These are phyloP conservation scores for Emydocephalus ijimae DNA, from an alignment of 2,113 vertebrate genomes.

Conservation along the genomic window DNA sequence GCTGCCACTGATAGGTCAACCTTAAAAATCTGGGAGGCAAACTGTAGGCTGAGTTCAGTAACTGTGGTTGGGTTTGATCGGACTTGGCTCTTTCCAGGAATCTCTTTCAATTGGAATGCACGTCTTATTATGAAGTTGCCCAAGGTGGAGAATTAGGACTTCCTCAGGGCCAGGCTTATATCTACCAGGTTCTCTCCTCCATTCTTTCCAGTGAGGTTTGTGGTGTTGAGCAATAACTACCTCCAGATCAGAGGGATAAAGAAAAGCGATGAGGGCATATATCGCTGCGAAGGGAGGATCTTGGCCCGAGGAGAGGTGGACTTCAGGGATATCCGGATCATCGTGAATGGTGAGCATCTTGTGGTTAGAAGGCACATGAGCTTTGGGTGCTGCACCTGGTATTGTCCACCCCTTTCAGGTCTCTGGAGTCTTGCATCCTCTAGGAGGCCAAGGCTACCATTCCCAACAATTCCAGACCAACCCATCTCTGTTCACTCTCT, in stretches of 20 bases:
- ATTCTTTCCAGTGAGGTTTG: constrained; percentile 82
- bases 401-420: background rate
- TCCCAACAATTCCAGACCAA: background rate
- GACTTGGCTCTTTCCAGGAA: background rate
- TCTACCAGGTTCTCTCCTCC: constrained; percentile 30
- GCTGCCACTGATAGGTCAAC: background rate
- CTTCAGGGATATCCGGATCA: constrained; percentile 89
- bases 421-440: background rate
- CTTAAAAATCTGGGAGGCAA: background rate
- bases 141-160: too few species aligned
- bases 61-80: background rate
- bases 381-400: background rate
- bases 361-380: background rate
- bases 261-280: constrained; percentile 92
- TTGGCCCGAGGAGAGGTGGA: constrained; percentile 93
- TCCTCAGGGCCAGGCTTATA: background rate
- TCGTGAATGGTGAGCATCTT: constrained; percentile 89
- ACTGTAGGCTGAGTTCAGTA: background rate
- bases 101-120: background rate
- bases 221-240: constrained; percentile 90
- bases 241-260: constrained; percentile 93
- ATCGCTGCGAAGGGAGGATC: constrained; percentile 92
- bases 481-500: background rate
- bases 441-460: background rate
- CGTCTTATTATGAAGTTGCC: background rate